phyloP scores from a whole-genome alignment of 2,888 invertebrate species.

The Drosophila mayaguana region DNA sequence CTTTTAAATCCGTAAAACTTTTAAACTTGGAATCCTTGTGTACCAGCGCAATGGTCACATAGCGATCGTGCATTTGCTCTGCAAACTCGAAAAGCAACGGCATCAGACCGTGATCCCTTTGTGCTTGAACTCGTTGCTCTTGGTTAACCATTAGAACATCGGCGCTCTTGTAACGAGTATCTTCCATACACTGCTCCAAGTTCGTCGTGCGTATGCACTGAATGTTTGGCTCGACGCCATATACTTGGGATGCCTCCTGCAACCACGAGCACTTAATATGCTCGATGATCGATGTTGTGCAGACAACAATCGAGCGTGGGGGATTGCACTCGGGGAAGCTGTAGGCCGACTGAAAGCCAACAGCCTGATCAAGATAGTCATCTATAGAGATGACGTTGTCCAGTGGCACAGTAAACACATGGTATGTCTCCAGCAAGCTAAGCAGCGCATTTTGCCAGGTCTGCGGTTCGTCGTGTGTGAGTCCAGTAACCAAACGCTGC shows the following conservation, averaged over 20 bases:
- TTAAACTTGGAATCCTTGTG: constrained; percentile 87
- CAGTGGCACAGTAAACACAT: constrained; percentile 86
- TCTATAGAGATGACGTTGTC: constrained; percentile 88
- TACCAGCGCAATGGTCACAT: constrained; percentile 88
- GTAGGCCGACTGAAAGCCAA: constrained; percentile 88
- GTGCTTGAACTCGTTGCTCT: constrained; percentile 89
- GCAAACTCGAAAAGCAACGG: constrained; percentile 83
- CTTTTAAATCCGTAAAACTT: constrained; percentile 88
- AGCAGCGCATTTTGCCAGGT: constrained; percentile 88
- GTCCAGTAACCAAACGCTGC: constrained; percentile 85
- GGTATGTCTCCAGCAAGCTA: constrained; percentile 87
- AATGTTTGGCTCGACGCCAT: constrained; percentile 92
- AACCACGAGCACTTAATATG: constrained; percentile 92
- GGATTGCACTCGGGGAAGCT: constrained; percentile 90
- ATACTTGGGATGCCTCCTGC: constrained; percentile 90
- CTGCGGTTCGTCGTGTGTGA: constrained; percentile 83
- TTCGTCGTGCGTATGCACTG: constrained; percentile 89
- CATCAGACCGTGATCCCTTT: constrained; percentile 86
- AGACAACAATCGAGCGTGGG: constrained; percentile 88
- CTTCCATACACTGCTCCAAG: constrained; percentile 89
- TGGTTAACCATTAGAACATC: constrained; percentile 91
- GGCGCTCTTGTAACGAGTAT: constrained; percentile 87
- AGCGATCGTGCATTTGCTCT: constrained; percentile 82
- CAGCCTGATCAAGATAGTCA: constrained; percentile 88
- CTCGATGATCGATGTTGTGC: constrained; percentile 89